Percentiles rank a stretch among this genome's conserved stretches.
Evolutionary conservation across 2,888 invertebrate genomes (phyloP).

Genomic region (Apomyelois bistriatella): DNA sequence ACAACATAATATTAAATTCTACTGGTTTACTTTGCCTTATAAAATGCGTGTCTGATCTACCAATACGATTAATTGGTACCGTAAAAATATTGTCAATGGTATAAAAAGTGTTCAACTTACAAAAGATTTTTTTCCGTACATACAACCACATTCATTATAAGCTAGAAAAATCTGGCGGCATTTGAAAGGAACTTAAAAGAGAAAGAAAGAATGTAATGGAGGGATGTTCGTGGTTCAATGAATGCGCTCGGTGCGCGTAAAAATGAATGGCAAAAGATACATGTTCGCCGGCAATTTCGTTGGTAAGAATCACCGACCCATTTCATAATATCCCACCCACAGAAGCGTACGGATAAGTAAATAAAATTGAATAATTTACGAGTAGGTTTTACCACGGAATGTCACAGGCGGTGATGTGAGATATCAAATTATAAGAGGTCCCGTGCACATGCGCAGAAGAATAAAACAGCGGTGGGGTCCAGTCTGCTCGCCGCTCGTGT

Average conservation of each 20-base stretch:
- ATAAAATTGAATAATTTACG: conserved; percentile 73
- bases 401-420: conserved; percentile 72
- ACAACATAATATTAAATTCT: too few species aligned
- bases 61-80: too few species aligned
- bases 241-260: not conserved
- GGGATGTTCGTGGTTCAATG: not conserved
- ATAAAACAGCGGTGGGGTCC: conserved; percentile 43
- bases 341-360: conserved; percentile 57
- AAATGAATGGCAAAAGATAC: conserved; percentile 5
- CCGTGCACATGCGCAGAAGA: conserved; percentile 60
- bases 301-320: conserved; percentile 39
- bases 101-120: too few species aligned
- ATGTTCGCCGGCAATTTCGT: conserved; percentile 17
- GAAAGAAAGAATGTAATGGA: not conserved
- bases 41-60: too few species aligned
- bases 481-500: conserved; percentile 62
- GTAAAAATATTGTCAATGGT: too few species aligned
- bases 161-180: too few species aligned
- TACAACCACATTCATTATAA: too few species aligned
- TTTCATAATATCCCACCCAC: conserved; percentile 44
- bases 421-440: conserved; percentile 75
- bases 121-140: too few species aligned
- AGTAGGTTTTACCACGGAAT: conserved; percentile 69
- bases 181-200: not conserved
- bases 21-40: too few species aligned